phyloP scores from a whole-genome alignment of 2,113 vertebrate species.

The Halcyon senegalensis region DNA sequence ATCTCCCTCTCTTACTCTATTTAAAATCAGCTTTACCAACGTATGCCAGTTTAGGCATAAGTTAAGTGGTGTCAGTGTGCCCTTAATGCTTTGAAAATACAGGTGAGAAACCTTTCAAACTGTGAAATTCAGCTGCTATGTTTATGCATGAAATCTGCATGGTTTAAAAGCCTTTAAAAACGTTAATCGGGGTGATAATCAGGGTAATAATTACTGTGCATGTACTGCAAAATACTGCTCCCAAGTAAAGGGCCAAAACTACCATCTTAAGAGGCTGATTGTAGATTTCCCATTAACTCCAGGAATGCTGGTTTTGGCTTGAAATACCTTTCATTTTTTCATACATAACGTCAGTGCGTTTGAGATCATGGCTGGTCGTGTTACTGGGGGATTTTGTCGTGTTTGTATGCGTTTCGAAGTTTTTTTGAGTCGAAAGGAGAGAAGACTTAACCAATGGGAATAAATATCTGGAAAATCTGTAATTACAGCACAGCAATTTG shows the following conservation, averaged over 20 bases:
- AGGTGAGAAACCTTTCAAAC: slow-evolving; percentile 25
- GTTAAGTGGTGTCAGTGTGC: neutral
- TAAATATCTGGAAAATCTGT: slow-evolving; percentile 28
- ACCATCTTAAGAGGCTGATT: neutral
- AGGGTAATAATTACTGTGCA: slow-evolving; percentile 21
- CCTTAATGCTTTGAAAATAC: neutral
- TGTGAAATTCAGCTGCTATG: neutral
- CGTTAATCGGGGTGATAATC: slow-evolving; percentile 25
- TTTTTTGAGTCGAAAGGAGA: slow-evolving; percentile 23
- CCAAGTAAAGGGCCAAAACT: slow-evolving; percentile 6
- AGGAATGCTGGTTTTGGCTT: slow-evolving; percentile 7
- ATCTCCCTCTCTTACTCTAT: neutral
- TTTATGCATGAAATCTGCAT: slow-evolving; percentile 51
- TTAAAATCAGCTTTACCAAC: neutral
- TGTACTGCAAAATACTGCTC: slow-evolving; percentile 1
- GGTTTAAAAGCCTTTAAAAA: slow-evolving; percentile 9
- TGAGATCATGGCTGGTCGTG: neutral
- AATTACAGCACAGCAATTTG: slow-evolving; percentile 35
- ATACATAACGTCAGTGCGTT: neutral
- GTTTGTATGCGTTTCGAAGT: neutral
- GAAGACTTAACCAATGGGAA: slow-evolving; percentile 4
- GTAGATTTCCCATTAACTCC: neutral
- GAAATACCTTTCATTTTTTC: neutral
- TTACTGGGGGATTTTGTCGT: slow-evolving; percentile 1
- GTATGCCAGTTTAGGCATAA: neutral